A percentile compares a stretch with the other conserved stretches of the same genome.
Conservation (phyloP, 2,888 invertebrate genomes). For the Dendrolimus houi region DNA sequence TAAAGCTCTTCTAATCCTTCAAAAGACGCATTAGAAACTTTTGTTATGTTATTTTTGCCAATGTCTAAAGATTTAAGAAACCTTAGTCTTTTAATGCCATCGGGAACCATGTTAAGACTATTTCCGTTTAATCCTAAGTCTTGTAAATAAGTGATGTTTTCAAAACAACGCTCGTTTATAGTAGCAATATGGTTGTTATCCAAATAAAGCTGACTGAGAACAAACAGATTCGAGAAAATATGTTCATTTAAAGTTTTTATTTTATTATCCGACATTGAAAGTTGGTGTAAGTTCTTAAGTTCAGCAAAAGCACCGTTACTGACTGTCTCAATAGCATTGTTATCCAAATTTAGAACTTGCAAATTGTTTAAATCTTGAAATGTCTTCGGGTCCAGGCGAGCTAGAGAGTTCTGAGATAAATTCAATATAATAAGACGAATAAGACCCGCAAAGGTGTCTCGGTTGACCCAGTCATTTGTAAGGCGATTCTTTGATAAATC, state of each 20-base stretch:
- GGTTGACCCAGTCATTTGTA: constrained; percentile 84
- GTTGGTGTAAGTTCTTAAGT: constrained; percentile 84
- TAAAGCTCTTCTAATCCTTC: constrained; percentile 84
- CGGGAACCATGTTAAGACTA: constrained; percentile 79
- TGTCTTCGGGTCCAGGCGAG: constrained; percentile 81
- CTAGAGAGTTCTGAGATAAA: constrained; percentile 82
- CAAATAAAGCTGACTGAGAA: constrained; percentile 82
- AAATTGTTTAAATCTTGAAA: constrained; percentile 85
- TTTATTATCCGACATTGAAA: constrained; percentile 84
- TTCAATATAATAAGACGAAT: constrained; percentile 84
- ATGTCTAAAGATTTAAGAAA: constrained; percentile 86
- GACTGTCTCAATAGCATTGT: constrained; percentile 82
- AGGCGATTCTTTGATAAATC: constrained; percentile 85
- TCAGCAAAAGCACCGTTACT: constrained; percentile 84
- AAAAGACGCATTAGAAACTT: constrained; percentile 83
- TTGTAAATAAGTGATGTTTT: constrained; percentile 85
- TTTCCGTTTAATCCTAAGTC: constrained; percentile 87
- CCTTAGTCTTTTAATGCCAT: constrained; percentile 79
- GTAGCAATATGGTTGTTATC: constrained; percentile 82
- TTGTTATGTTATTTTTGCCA: constrained; percentile 86
- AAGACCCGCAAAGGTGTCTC: constrained; percentile 85
- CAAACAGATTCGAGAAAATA: constrained; percentile 83
- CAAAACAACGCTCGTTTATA: constrained; percentile 82
- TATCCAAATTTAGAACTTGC: constrained; percentile 84
- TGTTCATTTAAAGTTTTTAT: constrained; percentile 80